Evolutionary conservation across 2,888 invertebrate species (phyloP), one percentile per base, ranked within the genome.

Genomic region (Melanargia galathea): DNA sequence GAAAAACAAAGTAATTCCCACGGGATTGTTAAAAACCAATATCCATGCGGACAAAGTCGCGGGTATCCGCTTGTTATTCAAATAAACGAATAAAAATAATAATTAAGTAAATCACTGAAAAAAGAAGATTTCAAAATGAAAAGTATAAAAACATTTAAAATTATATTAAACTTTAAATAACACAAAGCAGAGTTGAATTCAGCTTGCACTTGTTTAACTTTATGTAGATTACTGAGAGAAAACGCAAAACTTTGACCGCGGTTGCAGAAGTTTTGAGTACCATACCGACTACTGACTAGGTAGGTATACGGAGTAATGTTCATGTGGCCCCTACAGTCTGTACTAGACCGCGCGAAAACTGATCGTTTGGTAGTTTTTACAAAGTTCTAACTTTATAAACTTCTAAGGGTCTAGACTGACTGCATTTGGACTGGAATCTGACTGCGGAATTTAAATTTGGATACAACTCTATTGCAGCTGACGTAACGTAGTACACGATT

Each of bases 331-430:
- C 70, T 71, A 68, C 60, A 65, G 55, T n/a, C n/a, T n/a, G n/a
- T 70, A 70, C 70, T 70, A 70, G 71, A 73, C 71, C 71, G 71
- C 60, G 63, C 70, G 73, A 71, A 72, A 61, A 72, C 70, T 73
- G 71, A 68, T 56, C 66, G 66, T 69, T 74, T 73, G 67, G 71
- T 71, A 71, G 46, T 40, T 6, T 52, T 18, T 52, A 13, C 20
- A 16, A 40, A 40, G 40, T 40, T 40, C 16, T 7, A n/a, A 40
- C 6, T 16, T 40, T 40, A 40, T 16, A 16, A 16, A 40, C 40
- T 38, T 30, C 30, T 30, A 30, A 30, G 30, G 0, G 30, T 30
- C 30, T 30, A 6, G 7, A 30, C 30, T 7, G 8, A 30, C 30
- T 3, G 30, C 2, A 2, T 26, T 4, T 26, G 24, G 3, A 4